Evolutionary conservation across 2,888 invertebrate genomes (phyloP).

Genomic region (Drosophila robusta): DNA sequence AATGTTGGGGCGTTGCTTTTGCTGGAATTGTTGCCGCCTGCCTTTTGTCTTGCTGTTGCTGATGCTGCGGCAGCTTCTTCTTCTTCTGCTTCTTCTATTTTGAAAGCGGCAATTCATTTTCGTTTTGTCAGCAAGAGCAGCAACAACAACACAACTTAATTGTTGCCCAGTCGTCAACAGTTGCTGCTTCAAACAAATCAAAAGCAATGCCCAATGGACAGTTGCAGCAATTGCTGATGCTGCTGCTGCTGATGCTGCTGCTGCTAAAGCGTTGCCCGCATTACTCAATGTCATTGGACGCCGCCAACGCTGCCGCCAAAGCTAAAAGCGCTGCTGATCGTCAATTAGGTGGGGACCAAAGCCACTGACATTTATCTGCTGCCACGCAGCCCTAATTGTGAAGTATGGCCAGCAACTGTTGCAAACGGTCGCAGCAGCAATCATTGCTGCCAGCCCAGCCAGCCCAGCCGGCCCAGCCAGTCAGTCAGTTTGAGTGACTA

Average conservation of each 20-base stretch:
- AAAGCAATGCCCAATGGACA: constrained; percentile 53
- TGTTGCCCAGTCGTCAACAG: constrained; percentile 72
- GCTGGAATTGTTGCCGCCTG: constrained; percentile 55
- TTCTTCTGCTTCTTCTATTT: constrained; percentile 46
- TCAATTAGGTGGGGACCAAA: constrained; percentile 70
- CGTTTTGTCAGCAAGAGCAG: constrained; percentile 60
- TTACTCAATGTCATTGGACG: constrained; percentile 76
- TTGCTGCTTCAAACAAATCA: constrained; percentile 70
- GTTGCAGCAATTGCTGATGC: background rate
- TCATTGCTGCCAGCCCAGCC: constrained; percentile 35
- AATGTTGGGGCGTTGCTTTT: constrained; percentile 53
- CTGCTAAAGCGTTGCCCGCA: constrained; percentile 62
- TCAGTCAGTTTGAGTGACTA: constrained; percentile 70
- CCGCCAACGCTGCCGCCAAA: constrained; percentile 69
- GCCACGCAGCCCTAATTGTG: constrained; percentile 58
- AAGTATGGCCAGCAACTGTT: constrained; percentile 49
- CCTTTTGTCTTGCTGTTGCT: constrained; percentile 41
- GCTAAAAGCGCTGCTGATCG: constrained; percentile 56
- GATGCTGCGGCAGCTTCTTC: constrained; percentile 22
- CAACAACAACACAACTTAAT: constrained; percentile 52
- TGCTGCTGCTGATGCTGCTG: constrained; percentile 13
- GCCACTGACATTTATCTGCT: constrained; percentile 68
- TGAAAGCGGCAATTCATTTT: constrained; percentile 72
- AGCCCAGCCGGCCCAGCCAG: constrained; percentile 14
- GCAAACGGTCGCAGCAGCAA: constrained; percentile 23